Evolutionary conservation across 2,888 invertebrate species (phyloP), one percentile per base, ranked within the genome.

Genomic region (Hypomecis punctinalis): DNA sequence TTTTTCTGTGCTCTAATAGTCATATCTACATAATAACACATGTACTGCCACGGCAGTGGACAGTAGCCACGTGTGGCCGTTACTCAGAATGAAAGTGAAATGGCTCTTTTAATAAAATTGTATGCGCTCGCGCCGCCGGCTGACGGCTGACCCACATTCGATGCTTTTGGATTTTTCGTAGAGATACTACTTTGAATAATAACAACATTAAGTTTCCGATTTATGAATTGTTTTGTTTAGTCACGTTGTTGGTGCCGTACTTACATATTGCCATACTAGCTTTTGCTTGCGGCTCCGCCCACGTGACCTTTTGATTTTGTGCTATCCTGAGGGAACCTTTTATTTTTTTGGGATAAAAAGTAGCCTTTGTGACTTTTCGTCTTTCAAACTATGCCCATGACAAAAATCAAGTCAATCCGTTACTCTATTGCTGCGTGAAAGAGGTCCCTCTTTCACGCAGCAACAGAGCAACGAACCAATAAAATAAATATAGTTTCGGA

Each of bases 41-140:
- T 39, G 39, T 42, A 10, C 47, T 10, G 23, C 10, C 23, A 37
- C 36, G 13, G 23, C n/a, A 23, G 43, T 52, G 5, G 46, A 33
- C 53, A 13, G 63, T 49, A 49, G 42, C 53, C 49, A 45, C 47
- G 37, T 58, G 51, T n/a, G 1, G 43, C 55, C 59, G 59, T 51
- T 56, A 33, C 52, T 46, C 48, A 10, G 52, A 42, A 61, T 11
- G 60, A 65, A 61, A 65, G 65, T 65, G 65, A 65, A 64, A 61
- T 35, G 63, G 5, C 54, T 45, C 55, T 49, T 64, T 60, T 60
- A 68, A 66, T 71, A 64, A 68, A 63, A 71, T 61, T 45, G 39
- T 45, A 35, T n/a, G 49, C 49, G 49, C 11, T 36, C 45, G 37
- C 48, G 47, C 45, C 7, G 39, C n/a, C 61, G 11, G 11, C 40